A percentile compares a stretch with the other conserved stretches of the same genome.
These are phyloP conservation scores for Piliocolobus tephrosceles DNA, from an alignment of 2,113 vertebrate genomes.

Conservation along the genomic window DNA sequence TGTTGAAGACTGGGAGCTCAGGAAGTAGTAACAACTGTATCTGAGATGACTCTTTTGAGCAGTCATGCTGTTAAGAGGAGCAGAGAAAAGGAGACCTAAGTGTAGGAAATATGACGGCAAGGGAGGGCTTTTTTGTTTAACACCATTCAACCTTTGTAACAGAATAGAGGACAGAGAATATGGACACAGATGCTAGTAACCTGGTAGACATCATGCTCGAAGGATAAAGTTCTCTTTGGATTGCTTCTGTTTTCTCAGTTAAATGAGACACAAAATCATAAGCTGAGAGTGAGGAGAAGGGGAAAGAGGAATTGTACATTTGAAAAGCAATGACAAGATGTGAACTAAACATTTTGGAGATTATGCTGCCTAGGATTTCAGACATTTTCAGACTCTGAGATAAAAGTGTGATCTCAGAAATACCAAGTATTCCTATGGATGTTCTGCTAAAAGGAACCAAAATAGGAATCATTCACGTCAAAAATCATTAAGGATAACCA, in stretches of 20 bases:
- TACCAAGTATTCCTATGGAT: background rate
- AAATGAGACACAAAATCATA: background rate
- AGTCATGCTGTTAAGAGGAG: background rate
- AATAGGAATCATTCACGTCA: background rate
- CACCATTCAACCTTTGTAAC: background rate
- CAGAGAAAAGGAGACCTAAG: background rate
- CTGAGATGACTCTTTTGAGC: background rate
- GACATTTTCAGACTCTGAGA: background rate
- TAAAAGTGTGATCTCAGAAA: background rate
- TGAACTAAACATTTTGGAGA: slow-evolving; percentile 8
- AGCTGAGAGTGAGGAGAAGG: background rate
- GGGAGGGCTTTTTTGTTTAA: background rate
- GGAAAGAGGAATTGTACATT: background rate
- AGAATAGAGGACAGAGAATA: background rate
- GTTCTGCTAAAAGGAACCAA: background rate
- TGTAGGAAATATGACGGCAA: background rate
- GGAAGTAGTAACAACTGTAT: background rate
- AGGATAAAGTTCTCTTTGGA: background rate
- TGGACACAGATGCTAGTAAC: background rate
- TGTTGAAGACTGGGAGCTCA: background rate
- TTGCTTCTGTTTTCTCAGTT: background rate
- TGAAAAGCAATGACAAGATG: background rate
- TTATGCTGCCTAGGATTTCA: background rate
- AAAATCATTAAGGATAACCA: background rate
- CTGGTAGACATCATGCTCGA: background rate